These are phyloP conservation scores for Probaryconus sp. DNA, from an alignment of 1,140 invertebrate genomes.

Conservation along the genomic window DNA sequence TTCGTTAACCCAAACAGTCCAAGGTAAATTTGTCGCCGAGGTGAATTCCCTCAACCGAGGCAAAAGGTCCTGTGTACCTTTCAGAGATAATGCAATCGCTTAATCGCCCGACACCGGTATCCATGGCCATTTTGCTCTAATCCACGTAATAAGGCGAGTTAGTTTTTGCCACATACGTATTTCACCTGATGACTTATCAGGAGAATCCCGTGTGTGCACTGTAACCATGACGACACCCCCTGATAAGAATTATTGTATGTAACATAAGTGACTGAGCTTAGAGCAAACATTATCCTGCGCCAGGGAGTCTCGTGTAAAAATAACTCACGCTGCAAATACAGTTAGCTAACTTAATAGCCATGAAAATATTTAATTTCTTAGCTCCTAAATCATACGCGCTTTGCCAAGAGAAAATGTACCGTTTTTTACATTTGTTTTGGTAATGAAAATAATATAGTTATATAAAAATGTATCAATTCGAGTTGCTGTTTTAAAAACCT, in stretches of 20 bases:
- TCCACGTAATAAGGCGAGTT: slow-evolving; percentile 44
- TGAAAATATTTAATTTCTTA: slow-evolving; percentile 47
- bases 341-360: slow-evolving; percentile 37
- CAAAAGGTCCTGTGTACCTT: slow-evolving; percentile 60
- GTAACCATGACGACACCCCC: slow-evolving; percentile 71
- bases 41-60: slow-evolving; percentile 21
- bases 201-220: slow-evolving; percentile 67
- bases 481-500: too few relatives aligned
- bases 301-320: slow-evolving; percentile 59
- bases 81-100: slow-evolving; percentile 61
- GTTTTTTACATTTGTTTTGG: slow-evolving; percentile 28
- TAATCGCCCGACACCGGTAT: slow-evolving; percentile 57
- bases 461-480: too few relatives aligned
- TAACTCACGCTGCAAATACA: slow-evolving; percentile 51
- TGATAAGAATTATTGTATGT: slow-evolving; percentile 62
- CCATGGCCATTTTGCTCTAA: slow-evolving; percentile 45
- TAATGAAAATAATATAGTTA: too few relatives aligned
- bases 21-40: slow-evolving; percentile 18
- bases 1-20: slow-evolving; percentile 33
- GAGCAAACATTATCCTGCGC: slow-evolving; percentile 49
- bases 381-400: slow-evolving; percentile 26
- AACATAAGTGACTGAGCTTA: slow-evolving; percentile 43
- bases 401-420: too few relatives aligned
- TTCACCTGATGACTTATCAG: slow-evolving; percentile 72
- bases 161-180: slow-evolving; percentile 45